Conservation (phyloP, 1,140 invertebrate species). For the Teleopsis dalmanni region DNA sequence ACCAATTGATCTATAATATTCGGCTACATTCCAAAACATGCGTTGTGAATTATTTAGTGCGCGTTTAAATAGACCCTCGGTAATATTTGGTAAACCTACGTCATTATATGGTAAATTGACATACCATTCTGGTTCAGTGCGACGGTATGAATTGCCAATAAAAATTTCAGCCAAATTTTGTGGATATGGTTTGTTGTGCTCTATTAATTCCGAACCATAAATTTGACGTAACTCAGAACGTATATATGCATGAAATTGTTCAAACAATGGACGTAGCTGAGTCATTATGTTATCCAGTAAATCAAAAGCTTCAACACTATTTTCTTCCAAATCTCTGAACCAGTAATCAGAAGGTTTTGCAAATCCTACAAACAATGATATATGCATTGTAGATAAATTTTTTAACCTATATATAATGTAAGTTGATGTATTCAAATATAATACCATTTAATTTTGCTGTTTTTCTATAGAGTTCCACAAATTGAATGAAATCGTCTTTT, state of each 20-base stretch:
- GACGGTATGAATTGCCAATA: conserved; percentile 29
- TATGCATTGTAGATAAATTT: neutral
- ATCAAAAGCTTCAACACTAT: conserved; percentile 11
- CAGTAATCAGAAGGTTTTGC: conserved; percentile 27
- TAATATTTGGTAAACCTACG: conserved; percentile 24
- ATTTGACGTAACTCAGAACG: conserved; percentile 23
- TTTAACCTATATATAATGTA: neutral
- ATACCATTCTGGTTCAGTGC: conserved; percentile 18
- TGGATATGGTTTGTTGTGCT: conserved; percentile 23
- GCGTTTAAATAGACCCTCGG: conserved; percentile 21
- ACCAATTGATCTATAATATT: conserved; percentile 29
- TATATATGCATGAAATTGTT: conserved; percentile 39
- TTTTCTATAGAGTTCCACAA: conserved; percentile 35
- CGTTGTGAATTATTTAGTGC: conserved; percentile 23
- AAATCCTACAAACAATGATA: conserved; percentile 8
- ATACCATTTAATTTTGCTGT: conserved; percentile 30
- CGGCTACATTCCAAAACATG: conserved; percentile 34
- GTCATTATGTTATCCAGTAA: conserved; percentile 23
- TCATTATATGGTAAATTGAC: conserved; percentile 23
- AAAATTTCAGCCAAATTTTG: conserved; percentile 35
- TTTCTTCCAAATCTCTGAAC: conserved; percentile 26
- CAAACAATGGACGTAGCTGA: conserved; percentile 23
- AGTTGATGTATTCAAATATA: no score
- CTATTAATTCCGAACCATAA: conserved; percentile 24
- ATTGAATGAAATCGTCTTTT: conserved; percentile 21